A percentile compares a stretch with the other conserved stretches of the same genome.
Conservation (phyloP, 2,797 vertebrate species). For the Lagorchestes hirsutus region DNA sequence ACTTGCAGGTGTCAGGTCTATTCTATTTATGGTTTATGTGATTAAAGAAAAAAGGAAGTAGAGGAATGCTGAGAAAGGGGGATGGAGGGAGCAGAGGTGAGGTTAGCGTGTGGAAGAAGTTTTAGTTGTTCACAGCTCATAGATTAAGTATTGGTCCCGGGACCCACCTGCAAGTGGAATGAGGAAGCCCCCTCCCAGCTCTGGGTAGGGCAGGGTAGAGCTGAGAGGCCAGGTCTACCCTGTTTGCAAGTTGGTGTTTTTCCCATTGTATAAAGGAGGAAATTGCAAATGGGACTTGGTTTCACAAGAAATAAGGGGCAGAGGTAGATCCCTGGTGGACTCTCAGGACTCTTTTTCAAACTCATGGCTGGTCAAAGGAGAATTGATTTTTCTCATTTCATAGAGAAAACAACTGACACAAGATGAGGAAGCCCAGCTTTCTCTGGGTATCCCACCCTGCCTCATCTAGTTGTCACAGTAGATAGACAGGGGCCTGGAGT, state of each 20-base stretch:
- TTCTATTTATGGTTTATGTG: neutral
- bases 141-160: neutral
- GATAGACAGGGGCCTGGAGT: neutral
- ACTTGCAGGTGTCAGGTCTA: neutral
- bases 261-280: neutral
- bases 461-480: neutral
- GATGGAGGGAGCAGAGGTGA: neutral
- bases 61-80: neutral
- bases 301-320: neutral
- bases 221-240: neutral
- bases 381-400: neutral
- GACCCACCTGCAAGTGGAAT: conserved; percentile 62
- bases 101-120: neutral
- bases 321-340: neutral
- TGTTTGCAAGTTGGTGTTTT: neutral
- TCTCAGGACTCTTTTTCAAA: neutral
- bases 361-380: too few species aligned
- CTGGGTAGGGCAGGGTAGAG: neutral
- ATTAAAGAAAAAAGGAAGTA: conserved; percentile 46
- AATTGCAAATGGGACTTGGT: neutral
- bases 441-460: neutral
- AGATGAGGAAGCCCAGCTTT: neutral
- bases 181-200: conserved; percentile 60
- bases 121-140: neutral
- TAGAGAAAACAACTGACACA: neutral